phyloP scores from a whole-genome alignment of 2,797 vertebrate genomes.

The Natrix natrix region DNA sequence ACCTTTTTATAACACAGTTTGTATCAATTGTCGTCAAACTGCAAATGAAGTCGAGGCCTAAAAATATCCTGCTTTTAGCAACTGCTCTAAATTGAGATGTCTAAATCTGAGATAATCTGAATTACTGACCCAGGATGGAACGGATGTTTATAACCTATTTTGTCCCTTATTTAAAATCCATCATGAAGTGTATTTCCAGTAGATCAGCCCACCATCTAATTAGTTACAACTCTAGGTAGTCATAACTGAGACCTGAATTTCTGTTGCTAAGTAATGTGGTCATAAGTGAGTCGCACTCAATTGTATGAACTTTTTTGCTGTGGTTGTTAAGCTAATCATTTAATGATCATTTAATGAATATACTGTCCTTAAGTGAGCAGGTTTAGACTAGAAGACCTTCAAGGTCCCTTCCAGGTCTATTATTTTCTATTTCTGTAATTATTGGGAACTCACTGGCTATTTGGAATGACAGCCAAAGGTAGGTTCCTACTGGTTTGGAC shows the following conservation, averaged over 20 bases:
- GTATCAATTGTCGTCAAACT: background rate
- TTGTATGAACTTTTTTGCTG: background rate
- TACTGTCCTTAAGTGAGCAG: background rate
- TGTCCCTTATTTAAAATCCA: background rate
- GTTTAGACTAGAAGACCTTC: background rate
- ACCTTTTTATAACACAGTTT: background rate
- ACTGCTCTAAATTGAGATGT: background rate
- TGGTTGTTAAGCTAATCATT: background rate
- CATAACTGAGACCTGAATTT: background rate
- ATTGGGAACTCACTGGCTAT: background rate
- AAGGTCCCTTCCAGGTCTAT: background rate
- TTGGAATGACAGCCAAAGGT: background rate
- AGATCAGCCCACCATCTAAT: background rate
- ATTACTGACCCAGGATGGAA: background rate
- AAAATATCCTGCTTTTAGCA: background rate
- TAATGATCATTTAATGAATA: background rate
- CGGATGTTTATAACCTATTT: background rate
- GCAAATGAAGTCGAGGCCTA: background rate
- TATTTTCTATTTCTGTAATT: background rate
- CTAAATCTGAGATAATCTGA: background rate
- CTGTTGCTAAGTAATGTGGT: background rate
- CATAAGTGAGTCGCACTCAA: background rate
- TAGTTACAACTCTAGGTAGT: background rate
- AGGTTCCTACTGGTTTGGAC: too few relatives aligned
- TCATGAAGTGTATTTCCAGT: background rate